phyloP scores from a whole-genome alignment of 2,888 invertebrate genomes.

The Cosmia trapezina region DNA sequence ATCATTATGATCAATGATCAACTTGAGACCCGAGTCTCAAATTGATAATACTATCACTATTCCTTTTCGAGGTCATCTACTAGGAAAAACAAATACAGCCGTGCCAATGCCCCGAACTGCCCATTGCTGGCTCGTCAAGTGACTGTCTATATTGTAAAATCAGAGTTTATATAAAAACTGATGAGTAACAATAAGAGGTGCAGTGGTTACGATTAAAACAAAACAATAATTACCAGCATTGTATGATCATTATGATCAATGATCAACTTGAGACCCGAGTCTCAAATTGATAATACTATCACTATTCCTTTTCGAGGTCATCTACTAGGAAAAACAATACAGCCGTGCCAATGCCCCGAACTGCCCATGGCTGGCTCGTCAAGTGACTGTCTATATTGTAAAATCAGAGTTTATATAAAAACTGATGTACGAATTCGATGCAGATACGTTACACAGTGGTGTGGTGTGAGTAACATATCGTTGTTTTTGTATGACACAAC shows the following conservation, averaged over 20 bases:
- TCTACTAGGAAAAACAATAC: not conserved
- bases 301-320: no score
- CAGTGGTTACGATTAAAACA: not conserved
- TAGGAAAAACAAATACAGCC: not conserved
- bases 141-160: constrained; percentile 13
- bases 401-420: constrained; percentile 16
- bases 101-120: not conserved
- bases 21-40: no score
- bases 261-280: no score
- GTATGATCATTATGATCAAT: no score
- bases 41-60: no score
- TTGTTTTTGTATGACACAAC: constrained; percentile 67
- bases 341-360: not conserved
- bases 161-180: constrained; percentile 12
- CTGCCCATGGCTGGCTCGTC: constrained; percentile 22
- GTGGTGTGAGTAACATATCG: constrained; percentile 56
- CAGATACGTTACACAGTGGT: constrained; percentile 12
- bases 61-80: not conserved
- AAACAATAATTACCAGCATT: not conserved
- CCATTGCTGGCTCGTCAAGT: constrained; percentile 26
- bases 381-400: constrained; percentile 10
- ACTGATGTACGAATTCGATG: not conserved
- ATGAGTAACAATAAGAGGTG: constrained; percentile 8
- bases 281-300: no score
- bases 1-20: no score